Evolutionary conservation across 2,797 vertebrate genomes (phyloP), one percentile per base, ranked within the genome.

Genomic region (Lacerta agilis): DNA sequence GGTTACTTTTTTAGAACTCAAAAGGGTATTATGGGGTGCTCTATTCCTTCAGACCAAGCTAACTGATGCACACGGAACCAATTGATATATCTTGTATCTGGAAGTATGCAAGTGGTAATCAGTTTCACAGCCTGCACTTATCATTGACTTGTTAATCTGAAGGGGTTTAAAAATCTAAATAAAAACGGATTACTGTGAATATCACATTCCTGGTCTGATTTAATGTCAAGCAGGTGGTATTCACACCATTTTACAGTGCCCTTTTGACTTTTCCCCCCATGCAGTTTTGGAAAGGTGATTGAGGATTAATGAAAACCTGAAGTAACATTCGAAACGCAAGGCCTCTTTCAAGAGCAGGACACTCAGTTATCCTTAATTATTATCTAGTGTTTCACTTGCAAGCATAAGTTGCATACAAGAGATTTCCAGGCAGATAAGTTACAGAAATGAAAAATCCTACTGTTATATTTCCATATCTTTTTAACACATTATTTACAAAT

Each of bases 111-210:
- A 85, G 69, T 61, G 17, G 43, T 72, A 87, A 85, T 78, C 64
- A 85, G 23, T 29, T 58, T 82, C 79, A 58, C 69, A 77, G 84
- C 88, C 90, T 45, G 43, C 25, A 79, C 86, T 38, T 82, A 0
- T 27, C 2, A 17, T 25, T 61, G 7, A 58, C 1, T 64, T 90
- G 93, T 83, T 88, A 88, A 92, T 83, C 89, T 81, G 86, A 87
- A 90, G 84, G 86, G 72, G 58, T 45, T 88, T 83, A 87, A 43
- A 78, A 87, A 91, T 77, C 73, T 8, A 82, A 88, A 86, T 43
- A 76, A 91, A 8, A 8, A 64, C 0, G 4, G 61, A 6, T 3
- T 61, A 79, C 33, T 36, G 4, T 0, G 1, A 86, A 58, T 10
- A 87, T 61, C 38, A 17, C 0, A 1, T 3, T 88, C 73, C 85